Evolutionary conservation across 2,888 invertebrate species (phyloP).

Genomic region (Melikaiella ostensackeni): DNA sequence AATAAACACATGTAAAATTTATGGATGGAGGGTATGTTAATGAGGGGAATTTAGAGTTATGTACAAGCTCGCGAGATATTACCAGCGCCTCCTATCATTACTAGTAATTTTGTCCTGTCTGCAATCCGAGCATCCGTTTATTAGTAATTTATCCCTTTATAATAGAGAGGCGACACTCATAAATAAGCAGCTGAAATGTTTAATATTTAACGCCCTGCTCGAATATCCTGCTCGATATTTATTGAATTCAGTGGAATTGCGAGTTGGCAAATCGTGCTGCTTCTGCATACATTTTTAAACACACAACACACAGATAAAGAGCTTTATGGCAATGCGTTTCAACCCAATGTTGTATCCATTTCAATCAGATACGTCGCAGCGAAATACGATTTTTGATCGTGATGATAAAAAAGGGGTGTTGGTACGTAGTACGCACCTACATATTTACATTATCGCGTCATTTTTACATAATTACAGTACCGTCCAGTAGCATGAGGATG

Average conservation of each 20-base stretch:
- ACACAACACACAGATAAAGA: not conserved
- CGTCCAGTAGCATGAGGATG: too few species aligned
- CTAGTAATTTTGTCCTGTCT: conserved; percentile 5
- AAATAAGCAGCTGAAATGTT: conserved; percentile 21
- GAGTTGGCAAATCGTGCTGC: conserved; percentile 1
- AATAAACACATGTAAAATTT: not conserved
- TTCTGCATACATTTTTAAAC: conserved; percentile 3
- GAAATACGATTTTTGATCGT: conserved; percentile 28
- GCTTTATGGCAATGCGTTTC: conserved; percentile 11
- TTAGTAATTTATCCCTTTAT: conserved; percentile 26
- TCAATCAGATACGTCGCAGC: conserved; percentile 27
- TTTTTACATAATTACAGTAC: conserved; percentile 9
- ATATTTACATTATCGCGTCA: not conserved
- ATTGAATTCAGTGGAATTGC: conserved; percentile 25
- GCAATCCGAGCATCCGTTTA: conserved; percentile 16
- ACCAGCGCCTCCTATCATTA: not conserved
- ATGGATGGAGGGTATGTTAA: not conserved
- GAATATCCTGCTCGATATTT: conserved; percentile 29
- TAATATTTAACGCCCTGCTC: conserved; percentile 13
- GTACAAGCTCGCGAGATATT: not conserved
- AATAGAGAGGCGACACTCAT: conserved; percentile 9
- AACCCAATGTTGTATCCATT: conserved; percentile 26
- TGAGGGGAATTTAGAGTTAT: not conserved
- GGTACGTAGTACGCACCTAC: not conserved
- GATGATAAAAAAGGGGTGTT: conserved; percentile 1